Evolutionary conservation across 2,888 invertebrate genomes (phyloP).

Genomic region (Drosophila histrio): DNA sequence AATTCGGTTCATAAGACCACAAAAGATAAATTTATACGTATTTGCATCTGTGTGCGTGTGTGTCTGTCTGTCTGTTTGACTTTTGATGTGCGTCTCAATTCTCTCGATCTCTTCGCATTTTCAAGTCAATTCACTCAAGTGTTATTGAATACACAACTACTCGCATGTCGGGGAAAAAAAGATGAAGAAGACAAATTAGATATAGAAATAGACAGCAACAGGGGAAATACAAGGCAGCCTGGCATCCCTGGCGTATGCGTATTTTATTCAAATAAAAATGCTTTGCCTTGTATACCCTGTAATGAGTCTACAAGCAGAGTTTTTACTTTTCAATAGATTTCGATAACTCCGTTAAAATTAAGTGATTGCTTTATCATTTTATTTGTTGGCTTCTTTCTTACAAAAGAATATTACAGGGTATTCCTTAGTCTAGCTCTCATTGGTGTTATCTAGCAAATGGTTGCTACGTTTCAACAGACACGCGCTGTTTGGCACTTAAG

Average conservation of each 20-base stretch:
- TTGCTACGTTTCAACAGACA: conserved; percentile 37
- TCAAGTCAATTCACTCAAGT: conserved; percentile 62
- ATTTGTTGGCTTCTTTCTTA: neutral
- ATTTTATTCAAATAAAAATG: conserved; percentile 28
- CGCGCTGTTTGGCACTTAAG: conserved; percentile 65
- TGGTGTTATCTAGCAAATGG: neutral
- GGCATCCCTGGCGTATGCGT: conserved; percentile 54
- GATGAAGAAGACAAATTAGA: neutral
- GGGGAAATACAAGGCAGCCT: conserved; percentile 12
- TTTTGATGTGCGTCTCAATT: conserved; percentile 56
- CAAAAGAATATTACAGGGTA: conserved; percentile 11
- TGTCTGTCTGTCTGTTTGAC: conserved; percentile 9
- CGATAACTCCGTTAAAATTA: neutral
- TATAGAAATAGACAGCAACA: conserved; percentile 16
- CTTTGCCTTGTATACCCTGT: conserved; percentile 18
- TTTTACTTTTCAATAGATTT: neutral
- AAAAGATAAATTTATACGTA: conserved; percentile 68
- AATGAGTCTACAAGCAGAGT: neutral
- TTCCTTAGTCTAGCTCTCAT: neutral
- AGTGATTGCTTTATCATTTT: neutral
- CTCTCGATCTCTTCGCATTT: conserved; percentile 69
- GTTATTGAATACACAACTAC: conserved; percentile 58
- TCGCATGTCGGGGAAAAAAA: conserved; percentile 9
- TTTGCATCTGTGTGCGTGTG: conserved; percentile 18
- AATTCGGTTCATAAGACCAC: conserved; percentile 53